A percentile compares a stretch with the other conserved stretches of the same genome.
Evolutionary conservation across 35 echinoderm and acorn worm species (phyloP).

Genomic region (Holothuria glaberrima): DNA sequence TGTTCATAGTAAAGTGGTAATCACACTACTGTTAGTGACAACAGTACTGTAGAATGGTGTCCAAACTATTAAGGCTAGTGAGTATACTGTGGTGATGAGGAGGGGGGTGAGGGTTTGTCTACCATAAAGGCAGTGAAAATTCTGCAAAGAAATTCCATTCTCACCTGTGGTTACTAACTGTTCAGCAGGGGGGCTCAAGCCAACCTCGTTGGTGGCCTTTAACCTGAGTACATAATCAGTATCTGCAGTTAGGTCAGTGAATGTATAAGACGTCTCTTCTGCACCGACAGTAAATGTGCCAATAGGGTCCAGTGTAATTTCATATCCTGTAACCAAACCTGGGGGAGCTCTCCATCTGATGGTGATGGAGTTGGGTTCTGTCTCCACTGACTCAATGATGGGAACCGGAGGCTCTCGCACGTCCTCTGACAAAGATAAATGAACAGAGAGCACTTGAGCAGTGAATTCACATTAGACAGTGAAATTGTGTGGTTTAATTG

Average conservation of each 20-base stretch:
- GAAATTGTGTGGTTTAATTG: no score
- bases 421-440: slow-evolving; percentile 21
- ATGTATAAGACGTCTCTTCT: slow-evolving; percentile 8
- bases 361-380: slow-evolving; percentile 10
- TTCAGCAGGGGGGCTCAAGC: slow-evolving; percentile 5
- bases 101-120: no score
- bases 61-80: no score
- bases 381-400: neutral
- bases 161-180: slow-evolving; percentile 25
- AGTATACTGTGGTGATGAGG: no score
- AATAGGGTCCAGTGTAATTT: slow-evolving; percentile 10
- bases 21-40: no score
- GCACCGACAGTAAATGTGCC: neutral
- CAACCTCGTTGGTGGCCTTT: slow-evolving; percentile 6
- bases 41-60: no score
- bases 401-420: neutral
- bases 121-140: no score
- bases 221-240: slow-evolving; percentile 38
- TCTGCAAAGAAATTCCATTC: neutral
- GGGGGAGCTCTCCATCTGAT: neutral
- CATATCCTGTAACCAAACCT: neutral
- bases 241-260: slow-evolving; percentile 9
- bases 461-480: no score
- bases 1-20: no score
- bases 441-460: neutral